Base-by-base conservation (phyloP, 1,140 invertebrate species). In the Holcopasites calliopsidis region DNA sequence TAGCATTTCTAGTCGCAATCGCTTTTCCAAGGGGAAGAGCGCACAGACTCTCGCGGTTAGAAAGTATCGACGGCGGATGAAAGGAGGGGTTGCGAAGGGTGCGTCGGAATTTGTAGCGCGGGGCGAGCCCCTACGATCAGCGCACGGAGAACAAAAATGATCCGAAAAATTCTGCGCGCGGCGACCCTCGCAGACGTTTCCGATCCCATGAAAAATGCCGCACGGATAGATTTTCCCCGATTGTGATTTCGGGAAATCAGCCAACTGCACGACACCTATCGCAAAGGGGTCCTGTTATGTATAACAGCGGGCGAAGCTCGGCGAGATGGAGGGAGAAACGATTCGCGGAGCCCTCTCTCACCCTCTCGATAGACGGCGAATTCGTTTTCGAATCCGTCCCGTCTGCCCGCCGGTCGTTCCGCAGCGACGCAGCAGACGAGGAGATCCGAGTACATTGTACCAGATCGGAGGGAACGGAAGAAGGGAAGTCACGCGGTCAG, bases 401-500 rank as follows among this genome's bases (percentile, higher is more conserved):
- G 65, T 64, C 47, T 61, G 69, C 49, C 35, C 35, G 70, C n/a
- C 44, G 44, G 50, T 44, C 38, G 71, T 66, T 66, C 50, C 42
- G 40, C 57, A 52, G 60, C 79, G 49, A 38, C 31, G 61, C 78
- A 35, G 57, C 52, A 76, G 57, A 74, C 75, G 49, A 78, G 57
- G 58, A 76, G 50, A 31, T 52, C 54, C 69, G 76, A 82, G 80
- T 83, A 77, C 76, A 49, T 82, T 78, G 76, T 81, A 82, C 76
- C 80, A 81, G 54, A 57, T 77, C 66, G 72, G 23, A 70, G 79
- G 62, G 79, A 70, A 82, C 75, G 64, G 71, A 73, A 78, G 70
- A 73, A 82, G 75, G 70, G 79, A 82, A 82, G 76, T 78, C 79
- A 82, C 68, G 60, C 68, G 82, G 80, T 79, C 72, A 82, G 80